Conservation (phyloP, 2,888 invertebrate genomes). For the Halocaridina rubra region DNA sequence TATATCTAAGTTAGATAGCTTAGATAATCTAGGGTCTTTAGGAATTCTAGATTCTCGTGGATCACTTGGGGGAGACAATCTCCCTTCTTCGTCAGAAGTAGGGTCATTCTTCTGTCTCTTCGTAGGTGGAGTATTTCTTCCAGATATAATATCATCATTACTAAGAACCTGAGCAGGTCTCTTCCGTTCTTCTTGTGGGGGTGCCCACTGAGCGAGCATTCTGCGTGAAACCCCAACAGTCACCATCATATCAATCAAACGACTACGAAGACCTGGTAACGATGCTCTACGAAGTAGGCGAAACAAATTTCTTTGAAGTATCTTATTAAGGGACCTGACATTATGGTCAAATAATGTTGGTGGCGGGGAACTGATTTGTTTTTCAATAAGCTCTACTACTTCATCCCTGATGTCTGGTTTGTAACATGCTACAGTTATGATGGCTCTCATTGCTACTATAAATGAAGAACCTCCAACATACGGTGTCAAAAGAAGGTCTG, state of each 20-base stretch:
- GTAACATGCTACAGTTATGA: conserved; percentile 60
- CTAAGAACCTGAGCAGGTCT: conserved; percentile 4
- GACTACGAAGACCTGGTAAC: conserved; percentile 3
- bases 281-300: conserved; percentile 52
- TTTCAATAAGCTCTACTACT: conserved; percentile 49
- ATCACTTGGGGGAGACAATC: not conserved
- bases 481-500: conserved; percentile 47
- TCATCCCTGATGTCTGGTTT: conserved; percentile 48
- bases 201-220: conserved; percentile 58
- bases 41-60: not conserved
- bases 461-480: conserved; percentile 60
- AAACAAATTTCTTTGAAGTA: conserved; percentile 57
- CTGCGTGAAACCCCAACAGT: conserved; percentile 58
- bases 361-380: conserved; percentile 53
- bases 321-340: conserved; percentile 61
- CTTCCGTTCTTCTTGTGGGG: conserved; percentile 39
- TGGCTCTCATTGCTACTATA: conserved; percentile 53
- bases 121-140: conserved; percentile 36
- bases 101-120: conserved; percentile 7
- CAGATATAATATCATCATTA: conserved; percentile 27
- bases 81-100: not conserved
- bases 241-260: conserved; percentile 61
- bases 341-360: conserved; percentile 63
- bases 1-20: not conserved
- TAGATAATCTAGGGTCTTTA: not conserved